phyloP scores from a whole-genome alignment of 2,113 vertebrate genomes.

The Tragelaphus buxtoni region DNA sequence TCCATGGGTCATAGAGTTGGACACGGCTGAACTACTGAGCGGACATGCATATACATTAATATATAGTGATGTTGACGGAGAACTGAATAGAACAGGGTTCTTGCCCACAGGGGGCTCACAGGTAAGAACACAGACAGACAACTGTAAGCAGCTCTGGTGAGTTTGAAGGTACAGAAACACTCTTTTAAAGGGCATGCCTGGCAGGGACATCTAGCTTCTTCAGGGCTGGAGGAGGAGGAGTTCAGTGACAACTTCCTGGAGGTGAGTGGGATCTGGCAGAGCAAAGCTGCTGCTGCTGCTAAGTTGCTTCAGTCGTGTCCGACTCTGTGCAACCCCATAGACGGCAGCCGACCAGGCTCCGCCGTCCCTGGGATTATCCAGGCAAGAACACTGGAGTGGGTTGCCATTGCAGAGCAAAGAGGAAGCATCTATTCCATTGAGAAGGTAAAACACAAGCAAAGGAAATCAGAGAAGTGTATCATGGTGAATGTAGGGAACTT shows the following conservation, averaged over 20 bases:
- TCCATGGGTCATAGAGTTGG: background rate
- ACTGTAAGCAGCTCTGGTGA: too few relatives aligned
- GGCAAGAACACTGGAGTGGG: too few relatives aligned
- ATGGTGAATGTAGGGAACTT: background rate
- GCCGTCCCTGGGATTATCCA: too few relatives aligned
- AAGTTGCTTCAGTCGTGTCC: too few relatives aligned
- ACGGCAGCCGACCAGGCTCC: too few relatives aligned
- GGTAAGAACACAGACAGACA: background rate
- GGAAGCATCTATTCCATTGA: background rate
- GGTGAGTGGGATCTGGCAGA: too few relatives aligned
- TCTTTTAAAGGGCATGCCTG: background rate
- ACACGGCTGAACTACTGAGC: background rate
- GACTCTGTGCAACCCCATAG: too few relatives aligned
- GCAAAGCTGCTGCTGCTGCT: too few relatives aligned
- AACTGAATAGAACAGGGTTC: background rate
- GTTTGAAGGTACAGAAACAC: background rate
- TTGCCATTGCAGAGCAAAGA: too few relatives aligned
- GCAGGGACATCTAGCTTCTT: too few relatives aligned
- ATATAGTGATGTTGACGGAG: background rate
- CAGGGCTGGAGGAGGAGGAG: too few relatives aligned
- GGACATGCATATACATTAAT: rapidly evolving
- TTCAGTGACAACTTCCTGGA: background rate
- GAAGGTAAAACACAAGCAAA: background rate
- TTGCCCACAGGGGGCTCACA: background rate
- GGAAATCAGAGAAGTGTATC: too few relatives aligned